Percentiles rank a stretch among this genome's conserved stretches.
These are phyloP conservation scores for Limnephilus rhombicus DNA, from an alignment of 2,888 invertebrate species.

Conservation along the genomic window DNA sequence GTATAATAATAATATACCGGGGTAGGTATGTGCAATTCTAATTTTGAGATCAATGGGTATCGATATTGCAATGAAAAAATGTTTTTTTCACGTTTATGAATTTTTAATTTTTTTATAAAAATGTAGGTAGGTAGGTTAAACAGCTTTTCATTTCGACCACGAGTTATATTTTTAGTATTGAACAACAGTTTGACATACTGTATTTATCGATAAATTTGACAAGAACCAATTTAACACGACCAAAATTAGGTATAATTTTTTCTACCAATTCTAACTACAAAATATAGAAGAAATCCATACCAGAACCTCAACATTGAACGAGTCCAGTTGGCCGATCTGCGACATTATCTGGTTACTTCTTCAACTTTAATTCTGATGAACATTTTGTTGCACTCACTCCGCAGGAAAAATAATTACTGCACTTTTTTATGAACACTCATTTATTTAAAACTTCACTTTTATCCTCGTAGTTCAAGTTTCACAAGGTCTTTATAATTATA, in stretches of 20 bases:
- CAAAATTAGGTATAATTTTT: neutral
- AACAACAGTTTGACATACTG: too few relatives aligned
- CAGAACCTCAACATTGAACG: constrained; percentile 57
- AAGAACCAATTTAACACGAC: neutral
- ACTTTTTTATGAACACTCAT: neutral
- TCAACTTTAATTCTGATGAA: neutral
- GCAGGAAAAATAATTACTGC: neutral
- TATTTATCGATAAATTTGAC: too few relatives aligned
- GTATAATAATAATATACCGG: too few relatives aligned
- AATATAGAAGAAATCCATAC: constrained; percentile 22
- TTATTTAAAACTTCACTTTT: neutral
- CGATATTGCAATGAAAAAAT: too few relatives aligned
- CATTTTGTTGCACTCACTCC: neutral
- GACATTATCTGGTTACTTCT: constrained; percentile 19
- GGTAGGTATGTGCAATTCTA: too few relatives aligned
- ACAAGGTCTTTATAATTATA: neutral
- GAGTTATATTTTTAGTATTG: too few relatives aligned
- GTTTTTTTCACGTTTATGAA: too few relatives aligned
- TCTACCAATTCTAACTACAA: neutral
- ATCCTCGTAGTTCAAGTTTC: neutral
- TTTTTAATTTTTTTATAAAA: too few relatives aligned
- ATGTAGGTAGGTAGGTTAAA: too few relatives aligned
- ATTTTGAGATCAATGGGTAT: too few relatives aligned
- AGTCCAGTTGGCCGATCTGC: constrained; percentile 45
- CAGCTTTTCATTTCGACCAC: too few relatives aligned